Evolutionary conservation across 1,140 invertebrate species (phyloP), one percentile per base, ranked within the genome.

Genomic region (Zaprionus capensis): DNA sequence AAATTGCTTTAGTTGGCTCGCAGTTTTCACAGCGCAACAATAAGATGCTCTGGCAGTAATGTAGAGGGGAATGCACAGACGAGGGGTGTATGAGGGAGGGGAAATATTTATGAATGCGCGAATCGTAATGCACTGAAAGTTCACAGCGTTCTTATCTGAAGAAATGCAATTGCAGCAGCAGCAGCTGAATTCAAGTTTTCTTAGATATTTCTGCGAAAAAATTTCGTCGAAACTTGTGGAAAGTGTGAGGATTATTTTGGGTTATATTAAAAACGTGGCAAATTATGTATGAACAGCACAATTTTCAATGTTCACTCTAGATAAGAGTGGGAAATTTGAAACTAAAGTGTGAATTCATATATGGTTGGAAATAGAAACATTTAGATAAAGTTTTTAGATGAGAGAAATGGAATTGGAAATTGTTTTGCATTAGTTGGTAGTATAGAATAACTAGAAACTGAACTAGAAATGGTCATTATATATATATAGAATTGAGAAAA

Each of bases 1-100:
- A 88, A 88, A 88, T 88, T 88, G 84, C 84, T 88, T 88, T 84
- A 84, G 85, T 85, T 88, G 84, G 85, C 84, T 75, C 74, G 55
- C 81, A 84, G 69, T 86, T 80, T 77, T 53, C 41, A 46, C 53
- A 70, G 41, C 55, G 73, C 57, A 72, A 77, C 69, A 66, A 62
- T 66, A 56, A 65, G 55, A 31, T 22, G n/a, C 22, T n/a, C n/a
- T 17, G 41, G 41, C 41, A 46, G 41, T 17, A 46, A 34, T 34
- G 41, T 17, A 46, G 41, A 34, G 28, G 53, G 31, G 31, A 11
- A 34, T 34, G 7, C 9, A 34, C 17, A 9, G 11, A 38, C 36
- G 38, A 58, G 41, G 59, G 12, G 36, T 15, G 36, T 22, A 7
- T 7, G 4, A 17, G 15, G 24, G 17, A 22, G 1, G 34, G 46